Conservation (phyloP, 2,888 invertebrate genomes). For the Cataglyphis albicans region DNA sequence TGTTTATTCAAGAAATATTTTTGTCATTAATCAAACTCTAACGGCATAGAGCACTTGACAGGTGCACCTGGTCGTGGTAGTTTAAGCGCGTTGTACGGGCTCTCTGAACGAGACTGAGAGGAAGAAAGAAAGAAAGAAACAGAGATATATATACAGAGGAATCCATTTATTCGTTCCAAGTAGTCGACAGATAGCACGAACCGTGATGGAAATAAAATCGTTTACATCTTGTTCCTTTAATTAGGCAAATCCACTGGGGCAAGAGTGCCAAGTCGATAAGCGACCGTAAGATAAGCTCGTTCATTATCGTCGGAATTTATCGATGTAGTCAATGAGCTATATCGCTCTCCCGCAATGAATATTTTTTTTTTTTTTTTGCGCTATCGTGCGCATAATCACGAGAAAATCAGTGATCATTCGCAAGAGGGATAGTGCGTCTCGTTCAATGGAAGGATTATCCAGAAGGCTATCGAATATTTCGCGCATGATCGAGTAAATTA, state of each 20-base stretch:
- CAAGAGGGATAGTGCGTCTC: slow-evolving; percentile 21
- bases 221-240: slow-evolving; percentile 76
- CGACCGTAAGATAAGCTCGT: slow-evolving; percentile 36
- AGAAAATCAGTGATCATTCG: slow-evolving; percentile 33
- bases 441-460: slow-evolving; percentile 4
- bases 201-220: slow-evolving; percentile 61
- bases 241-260: slow-evolving; percentile 71
- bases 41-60: slow-evolving; percentile 56
- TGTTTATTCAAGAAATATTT: slow-evolving; percentile 84
- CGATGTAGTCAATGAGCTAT: slow-evolving; percentile 16
- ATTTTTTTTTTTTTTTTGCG: background rate
- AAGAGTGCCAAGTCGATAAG: slow-evolving; percentile 59
- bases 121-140: slow-evolving; percentile 8
- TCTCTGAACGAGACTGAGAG: slow-evolving; percentile 31
- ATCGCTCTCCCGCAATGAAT: slow-evolving; percentile 19
- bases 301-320: slow-evolving; percentile 56
- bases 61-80: slow-evolving; percentile 73
- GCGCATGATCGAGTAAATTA: slow-evolving; percentile 47
- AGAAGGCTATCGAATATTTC: slow-evolving; percentile 30
- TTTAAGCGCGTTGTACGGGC: slow-evolving; percentile 48
- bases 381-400: slow-evolving; percentile 5
- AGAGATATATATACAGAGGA: slow-evolving; percentile 44
- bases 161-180: slow-evolving; percentile 64
- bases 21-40: slow-evolving; percentile 82
- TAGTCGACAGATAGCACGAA: slow-evolving; percentile 70